These are phyloP conservation scores for Balearica regulorum DNA, from an alignment of 2,797 vertebrate genomes.

Conservation along the genomic window DNA sequence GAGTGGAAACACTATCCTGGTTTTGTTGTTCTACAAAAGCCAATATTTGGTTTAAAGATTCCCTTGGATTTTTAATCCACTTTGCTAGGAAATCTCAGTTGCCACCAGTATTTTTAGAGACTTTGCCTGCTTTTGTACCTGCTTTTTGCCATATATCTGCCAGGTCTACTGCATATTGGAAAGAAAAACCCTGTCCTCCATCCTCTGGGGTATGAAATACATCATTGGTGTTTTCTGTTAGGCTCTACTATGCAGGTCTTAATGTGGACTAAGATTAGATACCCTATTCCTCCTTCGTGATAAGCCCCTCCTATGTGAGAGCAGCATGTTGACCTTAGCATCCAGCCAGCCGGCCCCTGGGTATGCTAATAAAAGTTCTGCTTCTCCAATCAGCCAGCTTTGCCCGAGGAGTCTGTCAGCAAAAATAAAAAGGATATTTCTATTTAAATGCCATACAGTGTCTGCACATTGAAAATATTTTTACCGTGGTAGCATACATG, in stretches of 20 bases:
- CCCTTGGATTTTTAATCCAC: constrained; percentile 48
- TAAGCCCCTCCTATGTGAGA: neutral
- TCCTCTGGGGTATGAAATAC: neutral
- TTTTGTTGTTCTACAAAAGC: constrained; percentile 52
- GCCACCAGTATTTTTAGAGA: neutral
- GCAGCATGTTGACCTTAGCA: neutral
- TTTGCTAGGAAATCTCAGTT: constrained; percentile 1
- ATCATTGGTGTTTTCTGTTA: neutral
- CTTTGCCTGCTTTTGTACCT: neutral
- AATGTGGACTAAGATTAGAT: neutral
- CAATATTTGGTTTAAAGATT: constrained; percentile 54
- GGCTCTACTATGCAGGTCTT: neutral
- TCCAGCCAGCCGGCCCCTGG: neutral
- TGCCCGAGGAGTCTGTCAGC: constrained; percentile 43
- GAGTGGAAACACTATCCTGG: constrained; percentile 42
- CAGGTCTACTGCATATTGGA: neutral
- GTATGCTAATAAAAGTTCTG: constrained; percentile 31
- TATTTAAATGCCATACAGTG: constrained; percentile 52
- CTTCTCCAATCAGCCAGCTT: neutral
- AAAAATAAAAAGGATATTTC: constrained; percentile 60
- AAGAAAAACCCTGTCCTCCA: neutral
- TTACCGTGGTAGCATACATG: constrained; percentile 27
- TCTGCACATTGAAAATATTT: constrained; percentile 29
- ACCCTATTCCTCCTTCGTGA: neutral
- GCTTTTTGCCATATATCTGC: neutral